Evolutionary conservation across 2,797 vertebrate genomes (phyloP), one percentile per base, ranked within the genome.

Genomic region (Takifugu rubripes): DNA sequence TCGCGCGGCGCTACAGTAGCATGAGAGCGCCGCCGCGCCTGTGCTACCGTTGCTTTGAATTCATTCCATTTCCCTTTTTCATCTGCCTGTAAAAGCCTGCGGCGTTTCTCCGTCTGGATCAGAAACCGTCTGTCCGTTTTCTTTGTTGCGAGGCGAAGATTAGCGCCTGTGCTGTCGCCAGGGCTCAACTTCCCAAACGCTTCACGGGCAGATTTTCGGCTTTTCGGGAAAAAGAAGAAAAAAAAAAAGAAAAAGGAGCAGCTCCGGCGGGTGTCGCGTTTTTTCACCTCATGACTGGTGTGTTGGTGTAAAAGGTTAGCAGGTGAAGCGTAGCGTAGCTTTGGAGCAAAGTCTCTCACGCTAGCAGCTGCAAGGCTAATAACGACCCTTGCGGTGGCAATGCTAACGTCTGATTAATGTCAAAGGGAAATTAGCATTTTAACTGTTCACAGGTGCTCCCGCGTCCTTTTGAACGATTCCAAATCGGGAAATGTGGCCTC

Each of bases 11-110:
- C 29, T 36, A 59, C 57, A 52, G 49, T 52, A 9, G 54, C 36
- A 25, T 62, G 40, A 31, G 40, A 24, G 51, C 46, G 51, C 46
- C 66, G 64, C 36, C 17, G 16, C 11, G 24, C 49, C 40, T 70
- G 59, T 25, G 45, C 51, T 53, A 29, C 59, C 27, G 54, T 56
- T 52, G 53, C 61, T 75, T 68, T 61, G 51, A 80, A 59, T 85
- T 58, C 15, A 62, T 77, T 74, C 70, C 71, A 69, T 81, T 72
- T 65, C 64, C 21, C 36, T 70, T 72, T 77, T 71, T 63, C 66
- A 64, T 75, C 56, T 59, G 50, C 70, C 70, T 71, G 54, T 62
- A 74, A 74, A 77, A 12, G 72, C 76, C 75, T 80, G 46, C 27
- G 48, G 69, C 58, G 3, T 43, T 71, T 64, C 11, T 75, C 70